Conservation (phyloP, 1,140 invertebrate species). For the Drosophila athabasca region DNA sequence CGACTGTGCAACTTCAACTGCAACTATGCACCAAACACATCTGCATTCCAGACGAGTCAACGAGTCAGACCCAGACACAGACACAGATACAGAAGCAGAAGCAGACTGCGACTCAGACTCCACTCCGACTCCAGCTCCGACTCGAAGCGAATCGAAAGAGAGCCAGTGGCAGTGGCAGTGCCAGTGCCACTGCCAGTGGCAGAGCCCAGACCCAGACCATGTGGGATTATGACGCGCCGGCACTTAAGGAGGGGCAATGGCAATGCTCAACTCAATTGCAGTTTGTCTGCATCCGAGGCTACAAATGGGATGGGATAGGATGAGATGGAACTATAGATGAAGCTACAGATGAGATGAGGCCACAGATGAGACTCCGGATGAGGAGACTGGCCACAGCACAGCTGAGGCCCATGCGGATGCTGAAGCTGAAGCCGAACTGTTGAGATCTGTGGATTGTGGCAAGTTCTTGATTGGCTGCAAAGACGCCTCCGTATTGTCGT, state of each 20-base stretch:
- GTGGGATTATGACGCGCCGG: slow-evolving; percentile 74
- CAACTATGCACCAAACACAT: slow-evolving; percentile 46
- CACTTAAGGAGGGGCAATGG: slow-evolving; percentile 55
- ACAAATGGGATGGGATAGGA: too few species aligned
- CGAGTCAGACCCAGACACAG: neutral
- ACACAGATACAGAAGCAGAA: slow-evolving; percentile 26
- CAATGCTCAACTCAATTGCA: slow-evolving; percentile 59
- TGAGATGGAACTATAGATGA: too few species aligned
- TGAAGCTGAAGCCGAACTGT: slow-evolving; percentile 7
- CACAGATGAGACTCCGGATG: too few species aligned
- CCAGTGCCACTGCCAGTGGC: slow-evolving; percentile 17
- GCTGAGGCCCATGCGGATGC: slow-evolving; percentile 28
- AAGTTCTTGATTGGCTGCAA: slow-evolving; percentile 60
- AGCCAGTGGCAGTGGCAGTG: slow-evolving; percentile 1
- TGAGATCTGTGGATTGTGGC: slow-evolving; percentile 13
- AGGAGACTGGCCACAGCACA: neutral
- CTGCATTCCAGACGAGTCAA: slow-evolving; percentile 78
- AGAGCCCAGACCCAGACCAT: slow-evolving; percentile 65
- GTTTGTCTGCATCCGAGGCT: slow-evolving; percentile 17
- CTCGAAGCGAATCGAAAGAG: slow-evolving; percentile 18
- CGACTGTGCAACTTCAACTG: slow-evolving; percentile 47
- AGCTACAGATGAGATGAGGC: too few species aligned
- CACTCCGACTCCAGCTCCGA: slow-evolving; percentile 8
- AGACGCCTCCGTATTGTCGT: slow-evolving; percentile 57
- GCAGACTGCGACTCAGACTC: slow-evolving; percentile 7